Base-by-base conservation (phyloP, 2,888 invertebrate genomes). In the Cybosia mesomella region DNA sequence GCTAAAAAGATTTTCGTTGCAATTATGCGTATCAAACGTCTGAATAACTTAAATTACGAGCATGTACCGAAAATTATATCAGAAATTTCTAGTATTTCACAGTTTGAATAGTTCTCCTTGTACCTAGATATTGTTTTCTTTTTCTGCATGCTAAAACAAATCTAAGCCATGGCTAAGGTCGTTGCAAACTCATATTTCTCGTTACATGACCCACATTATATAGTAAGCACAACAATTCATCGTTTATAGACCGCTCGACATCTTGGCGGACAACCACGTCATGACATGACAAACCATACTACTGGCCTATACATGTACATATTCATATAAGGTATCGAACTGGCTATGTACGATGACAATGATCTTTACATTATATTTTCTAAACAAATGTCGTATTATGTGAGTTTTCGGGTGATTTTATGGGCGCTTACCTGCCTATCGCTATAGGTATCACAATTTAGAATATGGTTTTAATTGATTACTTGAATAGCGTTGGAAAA, bases 151-250 rank as follows among this genome's bases (percentile, higher is more conserved):
- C 73, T 76, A 72, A 77, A 71, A 76, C 75, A 68, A 71, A 82
- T 78, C 70, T 73, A 78, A 81, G 81, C 71, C 81, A 81, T 75
- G 83, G 83, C 81, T 82, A 80, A 81, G 83, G 81, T 78, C 81
- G 57, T 43, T n/a, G 60, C 72, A 53, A 64, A 72, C 71, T 61
- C 70, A 80, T 76, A 80, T 73, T 77, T 81, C 82, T 76, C 74
- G 80, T 74, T 82, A 82, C 77, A 74, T 80, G 80, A 80, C 82
- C 82, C 78, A 77, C 81, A 75, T 80, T 73, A 79, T 82, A 71
- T 71, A 69, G 67, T 80, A 75, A 63, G 53, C 63, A 74, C 72
- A 80, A 81, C 80, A 76, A 80, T 80, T 72, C 80, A 66, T 80
- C 79, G 75, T 79, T 73, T 81, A 80, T 69, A 81, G 74, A 72